Conservation (phyloP, 2,888 invertebrate species). For the Drosophila dives region DNA sequence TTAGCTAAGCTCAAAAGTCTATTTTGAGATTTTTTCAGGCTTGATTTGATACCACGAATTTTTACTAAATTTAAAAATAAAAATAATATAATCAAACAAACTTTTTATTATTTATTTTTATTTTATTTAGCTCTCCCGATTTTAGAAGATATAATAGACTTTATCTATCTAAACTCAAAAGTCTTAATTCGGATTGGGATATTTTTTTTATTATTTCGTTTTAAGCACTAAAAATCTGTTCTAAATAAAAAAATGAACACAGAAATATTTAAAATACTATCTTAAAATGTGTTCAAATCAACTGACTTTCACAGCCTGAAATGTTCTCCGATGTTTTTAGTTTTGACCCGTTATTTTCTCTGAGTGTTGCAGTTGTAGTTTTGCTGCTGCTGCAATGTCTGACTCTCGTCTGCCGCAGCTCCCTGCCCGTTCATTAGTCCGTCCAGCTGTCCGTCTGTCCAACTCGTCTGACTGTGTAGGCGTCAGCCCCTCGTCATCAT, state of each 20-base stretch:
- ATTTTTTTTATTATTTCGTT: not conserved
- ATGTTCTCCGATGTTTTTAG: not conserved
- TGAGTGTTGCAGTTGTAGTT: conserved; percentile 37
- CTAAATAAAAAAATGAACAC: not conserved
- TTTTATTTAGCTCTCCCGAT: no score
- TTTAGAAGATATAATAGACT: no score
- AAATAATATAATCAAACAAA: no score
- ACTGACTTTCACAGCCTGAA: not conserved
- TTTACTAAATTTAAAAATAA: no score
- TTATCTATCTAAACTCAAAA: not conserved
- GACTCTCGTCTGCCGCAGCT: conserved; percentile 34
- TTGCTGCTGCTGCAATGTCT: conserved; percentile 63
- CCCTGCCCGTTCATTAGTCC: conserved; percentile 25
- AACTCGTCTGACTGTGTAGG: conserved; percentile 51
- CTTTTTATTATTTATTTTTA: no score
- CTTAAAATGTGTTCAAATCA: not conserved
- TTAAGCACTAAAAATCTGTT: not conserved
- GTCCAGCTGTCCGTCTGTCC: conserved; percentile 12
- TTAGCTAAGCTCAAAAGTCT: no score
- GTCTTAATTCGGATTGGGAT: no score
- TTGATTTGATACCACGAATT: no score
- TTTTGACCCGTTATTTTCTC: not conserved
- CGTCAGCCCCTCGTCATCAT: conserved; percentile 52
- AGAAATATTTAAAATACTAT: not conserved
- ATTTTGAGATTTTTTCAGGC: no score